A percentile compares a stretch with the other conserved stretches of the same genome.
phyloP scores from a whole-genome alignment of 2,888 invertebrate genomes.

The Mesorhabditis spiculigera region DNA sequence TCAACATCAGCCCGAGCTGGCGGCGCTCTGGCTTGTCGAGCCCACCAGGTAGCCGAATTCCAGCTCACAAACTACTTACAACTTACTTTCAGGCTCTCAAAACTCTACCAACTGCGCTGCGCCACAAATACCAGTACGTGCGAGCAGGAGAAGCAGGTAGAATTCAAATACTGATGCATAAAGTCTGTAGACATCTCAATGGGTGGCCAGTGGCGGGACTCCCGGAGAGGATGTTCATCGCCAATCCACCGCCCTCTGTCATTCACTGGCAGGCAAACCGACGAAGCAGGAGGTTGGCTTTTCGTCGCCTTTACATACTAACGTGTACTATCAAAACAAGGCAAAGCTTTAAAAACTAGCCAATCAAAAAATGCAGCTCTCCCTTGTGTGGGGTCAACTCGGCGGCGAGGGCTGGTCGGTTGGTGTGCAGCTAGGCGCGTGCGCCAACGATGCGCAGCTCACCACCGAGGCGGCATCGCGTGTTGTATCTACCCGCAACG shows the following conservation, averaged over 20 bases:
- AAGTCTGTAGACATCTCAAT: conserved; percentile 15
- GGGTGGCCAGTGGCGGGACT: conserved; percentile 44
- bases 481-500: conserved; percentile 49
- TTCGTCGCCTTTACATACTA: neutral
- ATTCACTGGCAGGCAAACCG: conserved; percentile 44
- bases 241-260: conserved; percentile 51
- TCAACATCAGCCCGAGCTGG: conserved; percentile 42
- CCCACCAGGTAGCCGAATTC: conserved; percentile 27
- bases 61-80: neutral
- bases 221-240: conserved; percentile 51
- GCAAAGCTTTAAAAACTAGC: neutral
- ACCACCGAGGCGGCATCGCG: conserved; percentile 39
- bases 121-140: conserved; percentile 48
- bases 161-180: conserved; percentile 3
- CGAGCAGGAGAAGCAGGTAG: conserved; percentile 44
- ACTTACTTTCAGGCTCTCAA: conserved; percentile 30
- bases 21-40: conserved; percentile 51
- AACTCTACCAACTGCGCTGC: conserved; percentile 55
- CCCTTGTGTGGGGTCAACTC: neutral
- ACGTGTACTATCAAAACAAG: neutral
- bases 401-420: conserved; percentile 38
- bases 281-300: conserved; percentile 27
- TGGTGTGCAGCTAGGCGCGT: conserved; percentile 48
- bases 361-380: neutral
- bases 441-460: conserved; percentile 46